Conservation (phyloP, 1,140 invertebrate genomes). For the Drosophila ambigua region DNA sequence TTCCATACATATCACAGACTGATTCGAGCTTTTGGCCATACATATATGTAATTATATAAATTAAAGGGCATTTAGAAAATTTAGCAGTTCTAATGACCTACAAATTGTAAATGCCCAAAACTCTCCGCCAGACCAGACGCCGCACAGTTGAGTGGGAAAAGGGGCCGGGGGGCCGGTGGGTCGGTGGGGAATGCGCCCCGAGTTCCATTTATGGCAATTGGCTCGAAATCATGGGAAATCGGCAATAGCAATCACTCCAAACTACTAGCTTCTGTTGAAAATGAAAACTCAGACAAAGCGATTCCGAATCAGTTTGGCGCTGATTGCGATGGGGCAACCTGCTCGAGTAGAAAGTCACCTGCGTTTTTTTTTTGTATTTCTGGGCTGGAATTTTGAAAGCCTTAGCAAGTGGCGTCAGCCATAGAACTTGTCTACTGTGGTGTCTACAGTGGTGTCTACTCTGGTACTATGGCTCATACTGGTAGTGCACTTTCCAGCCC, state of each 20-base stretch:
- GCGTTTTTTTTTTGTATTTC: no score
- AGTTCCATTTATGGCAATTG: slow-evolving; percentile 49
- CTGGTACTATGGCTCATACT: no score
- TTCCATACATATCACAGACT: slow-evolving; percentile 27
- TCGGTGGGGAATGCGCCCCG: slow-evolving; percentile 13
- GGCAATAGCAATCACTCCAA: slow-evolving; percentile 67
- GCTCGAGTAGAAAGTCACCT: no score
- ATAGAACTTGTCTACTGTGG: no score
- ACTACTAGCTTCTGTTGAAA: slow-evolving; percentile 67
- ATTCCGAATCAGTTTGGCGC: slow-evolving; percentile 6
- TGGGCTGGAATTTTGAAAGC: no score
- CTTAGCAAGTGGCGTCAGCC: no score
- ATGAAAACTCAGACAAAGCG: slow-evolving; percentile 52
- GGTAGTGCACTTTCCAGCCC: no score
- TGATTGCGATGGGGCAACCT: no score
- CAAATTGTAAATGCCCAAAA: slow-evolving; percentile 50
- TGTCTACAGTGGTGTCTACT: no score
- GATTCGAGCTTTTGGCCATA: slow-evolving; percentile 9
- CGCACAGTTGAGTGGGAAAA: slow-evolving; percentile 6
- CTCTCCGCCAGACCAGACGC: background rate
- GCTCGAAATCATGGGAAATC: slow-evolving; percentile 50
- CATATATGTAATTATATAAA: slow-evolving; percentile 68
- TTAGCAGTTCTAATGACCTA: slow-evolving; percentile 72
- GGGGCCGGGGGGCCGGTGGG: no score
- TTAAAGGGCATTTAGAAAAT: slow-evolving; percentile 66